These are phyloP conservation scores for Rostratula benghalensis DNA, from an alignment of 2,113 vertebrate species.

Conservation along the genomic window DNA sequence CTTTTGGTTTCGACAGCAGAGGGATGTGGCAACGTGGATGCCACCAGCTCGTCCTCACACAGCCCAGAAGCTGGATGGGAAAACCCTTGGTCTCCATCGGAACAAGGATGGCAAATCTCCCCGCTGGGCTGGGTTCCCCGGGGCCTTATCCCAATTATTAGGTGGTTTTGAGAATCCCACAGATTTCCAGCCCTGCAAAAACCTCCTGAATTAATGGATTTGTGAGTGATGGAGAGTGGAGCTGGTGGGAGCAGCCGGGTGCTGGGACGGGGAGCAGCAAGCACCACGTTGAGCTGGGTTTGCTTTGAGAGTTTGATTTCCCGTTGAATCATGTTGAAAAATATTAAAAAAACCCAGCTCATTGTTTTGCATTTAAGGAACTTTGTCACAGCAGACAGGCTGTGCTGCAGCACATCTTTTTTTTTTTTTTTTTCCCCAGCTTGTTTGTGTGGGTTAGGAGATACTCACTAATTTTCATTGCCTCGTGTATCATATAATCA, in stretches of 20 bases:
- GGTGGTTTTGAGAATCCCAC: fast-evolving
- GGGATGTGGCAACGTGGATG: background rate
- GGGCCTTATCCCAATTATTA: background rate
- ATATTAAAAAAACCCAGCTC: background rate
- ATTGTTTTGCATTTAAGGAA: background rate
- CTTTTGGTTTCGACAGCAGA: background rate
- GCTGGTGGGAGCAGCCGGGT: background rate
- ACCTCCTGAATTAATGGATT: background rate
- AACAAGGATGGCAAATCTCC: background rate
- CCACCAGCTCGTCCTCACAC: fast-evolving
- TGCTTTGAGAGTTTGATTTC: background rate
- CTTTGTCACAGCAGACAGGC: background rate
- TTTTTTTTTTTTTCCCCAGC: background rate
- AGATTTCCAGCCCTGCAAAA: background rate
- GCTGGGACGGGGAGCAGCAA: background rate
- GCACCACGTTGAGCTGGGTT: background rate
- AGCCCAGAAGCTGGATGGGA: background rate
- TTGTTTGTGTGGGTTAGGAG: background rate
- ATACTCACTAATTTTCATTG: constrained; percentile 14
- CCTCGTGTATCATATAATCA: background rate
- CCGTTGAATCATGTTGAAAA: background rate
- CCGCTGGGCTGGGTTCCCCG: background rate
- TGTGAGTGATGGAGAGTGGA: background rate
- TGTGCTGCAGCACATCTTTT: background rate
- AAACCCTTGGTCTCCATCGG: background rate